phyloP scores from a whole-genome alignment of 2,113 vertebrate genomes.

The Prietella phreatophila region DNA sequence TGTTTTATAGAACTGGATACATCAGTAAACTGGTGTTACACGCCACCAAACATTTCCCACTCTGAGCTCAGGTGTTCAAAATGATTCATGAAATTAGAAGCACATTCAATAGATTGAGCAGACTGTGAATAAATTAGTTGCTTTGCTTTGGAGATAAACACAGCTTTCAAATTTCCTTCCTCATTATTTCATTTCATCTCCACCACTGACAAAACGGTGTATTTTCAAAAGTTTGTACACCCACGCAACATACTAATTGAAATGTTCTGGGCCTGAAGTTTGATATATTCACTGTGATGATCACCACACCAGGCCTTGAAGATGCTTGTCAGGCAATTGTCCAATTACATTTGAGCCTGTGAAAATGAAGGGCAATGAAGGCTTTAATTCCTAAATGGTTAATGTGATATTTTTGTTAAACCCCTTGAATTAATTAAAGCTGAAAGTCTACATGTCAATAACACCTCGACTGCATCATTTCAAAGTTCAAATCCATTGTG shows the following conservation, averaged over 20 bases:
- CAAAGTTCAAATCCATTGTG: no score
- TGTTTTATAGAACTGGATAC: neutral
- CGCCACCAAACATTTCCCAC: neutral
- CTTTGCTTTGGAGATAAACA: neutral
- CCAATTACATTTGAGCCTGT: no score
- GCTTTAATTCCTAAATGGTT: no score
- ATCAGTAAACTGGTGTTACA: no score
- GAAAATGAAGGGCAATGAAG: no score
- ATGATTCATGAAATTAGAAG: neutral
- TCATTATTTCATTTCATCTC: neutral
- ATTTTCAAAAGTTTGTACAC: neutral
- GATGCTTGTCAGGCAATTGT: no score
- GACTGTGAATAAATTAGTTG: neutral
- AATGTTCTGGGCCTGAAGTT: neutral
- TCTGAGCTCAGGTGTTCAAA: neutral
- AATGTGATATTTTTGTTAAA: no score
- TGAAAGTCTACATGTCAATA: no score
- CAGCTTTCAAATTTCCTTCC: neutral
- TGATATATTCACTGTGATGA: neutral
- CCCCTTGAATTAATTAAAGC: no score
- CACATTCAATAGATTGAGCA: neutral
- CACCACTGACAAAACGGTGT: neutral
- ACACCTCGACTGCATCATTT: no score
- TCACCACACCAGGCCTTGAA: no score
- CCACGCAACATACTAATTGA: neutral